These are phyloP conservation scores for Protaetia brevitarsis DNA, from an alignment of 1,140 invertebrate genomes.

Conservation along the genomic window DNA sequence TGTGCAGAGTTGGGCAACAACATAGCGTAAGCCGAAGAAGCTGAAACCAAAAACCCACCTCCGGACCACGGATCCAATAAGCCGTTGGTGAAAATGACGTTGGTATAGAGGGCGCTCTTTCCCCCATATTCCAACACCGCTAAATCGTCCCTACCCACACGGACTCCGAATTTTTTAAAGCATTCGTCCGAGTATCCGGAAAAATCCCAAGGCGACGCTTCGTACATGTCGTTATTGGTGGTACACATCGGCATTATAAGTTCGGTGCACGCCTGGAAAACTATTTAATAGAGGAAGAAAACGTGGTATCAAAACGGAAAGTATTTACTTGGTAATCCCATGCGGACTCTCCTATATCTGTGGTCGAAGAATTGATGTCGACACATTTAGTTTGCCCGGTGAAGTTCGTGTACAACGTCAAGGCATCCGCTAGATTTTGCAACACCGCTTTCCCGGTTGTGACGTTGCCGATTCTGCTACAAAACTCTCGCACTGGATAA, in stretches of 20 bases:
- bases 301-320: not conserved
- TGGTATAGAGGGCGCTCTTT: constrained; percentile 63
- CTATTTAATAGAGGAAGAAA: constrained; percentile 24
- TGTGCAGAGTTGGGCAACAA: constrained; percentile 88
- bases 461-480: constrained; percentile 48
- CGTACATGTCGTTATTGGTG: constrained; percentile 84
- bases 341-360: constrained; percentile 62
- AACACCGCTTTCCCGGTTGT: constrained; percentile 57
- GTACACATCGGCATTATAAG: constrained; percentile 93
- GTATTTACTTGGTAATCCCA: constrained; percentile 73
- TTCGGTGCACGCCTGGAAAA: constrained; percentile 86
- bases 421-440: constrained; percentile 61
- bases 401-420: constrained; percentile 80
- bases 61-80: constrained; percentile 90
- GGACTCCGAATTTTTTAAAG: constrained; percentile 65
- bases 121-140: constrained; percentile 80
- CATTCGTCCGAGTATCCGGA: constrained; percentile 64
- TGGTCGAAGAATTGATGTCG: constrained; percentile 53
- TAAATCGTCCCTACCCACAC: constrained; percentile 58
- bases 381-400: constrained; percentile 70
- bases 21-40: constrained; percentile 66
- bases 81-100: constrained; percentile 92
- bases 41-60: constrained; percentile 77
- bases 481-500: constrained; percentile 69
- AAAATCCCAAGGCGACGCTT: constrained; percentile 72